Evolutionary conservation across 1,140 invertebrate genomes (phyloP), one percentile per base, ranked within the genome.

Genomic region (Leptinotarsa undecemlineata): DNA sequence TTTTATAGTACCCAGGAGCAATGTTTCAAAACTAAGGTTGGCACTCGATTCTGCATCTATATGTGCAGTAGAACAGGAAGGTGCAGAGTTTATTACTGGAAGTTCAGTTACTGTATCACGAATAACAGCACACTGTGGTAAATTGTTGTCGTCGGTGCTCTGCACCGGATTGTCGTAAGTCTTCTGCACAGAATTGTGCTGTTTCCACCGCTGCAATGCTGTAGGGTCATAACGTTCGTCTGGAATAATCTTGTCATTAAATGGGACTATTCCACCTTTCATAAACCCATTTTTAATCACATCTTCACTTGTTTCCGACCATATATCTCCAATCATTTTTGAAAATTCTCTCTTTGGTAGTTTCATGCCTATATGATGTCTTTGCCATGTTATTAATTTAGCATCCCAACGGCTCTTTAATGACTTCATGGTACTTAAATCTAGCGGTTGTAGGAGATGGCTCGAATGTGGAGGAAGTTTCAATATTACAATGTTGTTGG

Each of bases 401-500:
- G 26, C 26, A 26, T 26, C 68, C 72, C 61, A 63, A 77, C 15
- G 11, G 42, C 66, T 42, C 21, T 74, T 77, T 77, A 23, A 77
- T n/a, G 8, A n/a, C 57, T 62, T 69, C 17, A 77, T 66, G 4
- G 71, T 81, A 69, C 75, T 78, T 14, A 84, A 68, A 71, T 83
- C 84, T 68, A 85, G 72, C 17, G 84, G 83, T 76, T 85, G 82
- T 21, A 85, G 76, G 23, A 83, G 47, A 68, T 83, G 80, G 23
- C 77, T 83, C 23, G 81, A 82, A 71, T 84, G 82, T 69, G 82
- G 75, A 20, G 80, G 84, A 14, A 84, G 73, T 74, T 83, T 85
- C 17, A 84, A 69, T 33, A 76, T 74, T 26, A 79, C 81, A 47
- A 84, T 17, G 72, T 81, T 68, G 73, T 78, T 19, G 72, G 79